These are phyloP conservation scores for Rhaphigaster nebulosa DNA, from an alignment of 2,888 invertebrate species.

Conservation along the genomic window DNA sequence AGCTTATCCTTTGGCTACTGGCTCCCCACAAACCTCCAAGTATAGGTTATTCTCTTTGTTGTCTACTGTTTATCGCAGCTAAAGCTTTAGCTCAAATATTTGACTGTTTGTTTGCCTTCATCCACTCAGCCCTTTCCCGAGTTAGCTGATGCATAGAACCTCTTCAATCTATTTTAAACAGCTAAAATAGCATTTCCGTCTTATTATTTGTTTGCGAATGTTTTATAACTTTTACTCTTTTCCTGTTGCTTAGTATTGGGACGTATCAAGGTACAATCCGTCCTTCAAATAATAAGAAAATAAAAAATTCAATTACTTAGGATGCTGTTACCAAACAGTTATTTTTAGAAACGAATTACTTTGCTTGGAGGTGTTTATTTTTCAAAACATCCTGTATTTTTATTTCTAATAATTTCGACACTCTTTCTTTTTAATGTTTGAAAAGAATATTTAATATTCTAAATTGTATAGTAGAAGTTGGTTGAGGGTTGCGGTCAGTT, in stretches of 20 bases:
- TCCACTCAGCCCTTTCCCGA: background rate
- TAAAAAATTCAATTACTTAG: background rate
- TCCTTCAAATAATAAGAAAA: background rate
- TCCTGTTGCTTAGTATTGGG: background rate
- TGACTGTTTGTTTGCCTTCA: constrained; percentile 26
- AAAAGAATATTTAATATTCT: too few species aligned
- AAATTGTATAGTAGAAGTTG: too few species aligned
- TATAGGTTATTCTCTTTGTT: constrained; percentile 28
- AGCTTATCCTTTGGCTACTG: background rate
- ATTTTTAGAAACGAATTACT: background rate
- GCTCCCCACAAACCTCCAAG: constrained; percentile 15
- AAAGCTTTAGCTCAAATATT: constrained; percentile 32
- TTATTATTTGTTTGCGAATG: background rate
- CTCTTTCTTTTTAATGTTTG: too few species aligned
- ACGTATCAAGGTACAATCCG: too few species aligned
- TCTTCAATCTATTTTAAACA: background rate
- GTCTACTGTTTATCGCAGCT: background rate
- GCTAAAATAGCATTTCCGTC: constrained; percentile 1
- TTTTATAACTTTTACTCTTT: background rate
- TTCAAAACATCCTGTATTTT: too few species aligned
- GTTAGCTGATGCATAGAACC: background rate
- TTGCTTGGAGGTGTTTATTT: too few species aligned
- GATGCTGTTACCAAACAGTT: background rate
- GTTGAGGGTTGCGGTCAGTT: too few species aligned
- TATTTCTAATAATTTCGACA: too few species aligned